Base-by-base conservation (phyloP, 2,113 vertebrate genomes). In the Crotalus horridus region DNA sequence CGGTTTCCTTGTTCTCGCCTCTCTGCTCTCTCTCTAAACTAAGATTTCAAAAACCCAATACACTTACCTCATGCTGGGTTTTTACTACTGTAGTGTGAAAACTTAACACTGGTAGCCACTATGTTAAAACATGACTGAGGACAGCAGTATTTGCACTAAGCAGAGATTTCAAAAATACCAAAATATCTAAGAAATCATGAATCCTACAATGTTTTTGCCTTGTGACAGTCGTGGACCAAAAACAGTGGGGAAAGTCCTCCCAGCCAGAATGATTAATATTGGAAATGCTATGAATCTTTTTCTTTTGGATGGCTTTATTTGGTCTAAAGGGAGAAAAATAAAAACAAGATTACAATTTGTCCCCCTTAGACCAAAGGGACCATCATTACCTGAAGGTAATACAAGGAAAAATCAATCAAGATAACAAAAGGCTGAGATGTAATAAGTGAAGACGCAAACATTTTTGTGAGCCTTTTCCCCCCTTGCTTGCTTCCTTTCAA, bases 371-470 rank as follows among this genome's bases (percentile, higher is more conserved):
- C 0, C 89, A 26, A 91, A 56, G 91, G 29, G 55, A 91, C 43
- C 58, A 58, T 91, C 24, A 33, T 0, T 0, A 11, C 0, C 64
- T 69, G 81, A 0, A 0, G 59, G 10, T 53, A 6, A 55, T 0
- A 0, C 11, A 48, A 0, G 0, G 0, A 20, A 88, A 88, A 87
- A 33, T 23, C 29, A 74, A 29, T 55, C 87, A 85, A 89, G 21
- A 56, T 17, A 81, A 81, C 43, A 81, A 23, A 24, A 89, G 55
- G 13, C 74, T 90, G 39, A 58, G 21, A 69, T 89, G 87, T 87
- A 92, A 81, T 87, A 69, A 56, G 85, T 21, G n/a, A 46, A 17
- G 87, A 26, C 33, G 20, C 87, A 74, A 69, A 74, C 10, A 88
- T 46, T 17, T n/a, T 46, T 48, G 13, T 87, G 81, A 90, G 12